Base-by-base conservation (phyloP, 2,797 vertebrate genomes). In the Poecile montanus region DNA sequence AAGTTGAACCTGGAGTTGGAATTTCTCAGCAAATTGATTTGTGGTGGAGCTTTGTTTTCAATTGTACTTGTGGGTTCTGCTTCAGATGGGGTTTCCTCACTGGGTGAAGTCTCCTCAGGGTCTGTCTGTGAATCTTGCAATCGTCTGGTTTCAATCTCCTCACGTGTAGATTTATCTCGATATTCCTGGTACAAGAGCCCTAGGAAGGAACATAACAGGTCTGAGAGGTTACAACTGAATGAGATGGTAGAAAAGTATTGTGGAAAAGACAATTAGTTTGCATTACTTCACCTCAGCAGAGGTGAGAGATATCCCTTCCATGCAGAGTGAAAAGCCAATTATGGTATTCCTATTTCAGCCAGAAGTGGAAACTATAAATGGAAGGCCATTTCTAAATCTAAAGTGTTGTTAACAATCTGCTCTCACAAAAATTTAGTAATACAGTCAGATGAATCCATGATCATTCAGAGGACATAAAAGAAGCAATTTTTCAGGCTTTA, bases 141-240 rank as follows among this genome's bases (percentile, higher is more conserved):
- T 53, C 99, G 98, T 54, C 99, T 97, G 80, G 98, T 98, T 97
- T 99, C 98, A 9, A 99, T 99, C 94, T 99, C 99, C 87, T 99
- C 98, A 21, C 99, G 98, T 3, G 99, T 99, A 2, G 99, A 99
- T 50, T 99, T 99, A 93, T 99, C 99, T 56, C 99, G 97, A 92
- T 99, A 99, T 96, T 99, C 99, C 97, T 99, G 99, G 96, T 99
- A 99, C 74, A 99, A 97, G 96, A 99, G 98, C 30, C 97, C 99
- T 99, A 93, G 42, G 95, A 97, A 38, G 93, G 56, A 97, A 94
- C 32, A 44, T 2, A 26, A 89, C 51, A 67, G 51, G 29, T 89
- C 34, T 85, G 56, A 93, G 65, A 93, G 42, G 30, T 51, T 57
- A 50, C 36, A 75, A 50, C 25, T 81, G 57, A 87, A 88, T 3